Base-by-base conservation (phyloP, 2,113 vertebrate species). In the Enhydra lutris region DNA sequence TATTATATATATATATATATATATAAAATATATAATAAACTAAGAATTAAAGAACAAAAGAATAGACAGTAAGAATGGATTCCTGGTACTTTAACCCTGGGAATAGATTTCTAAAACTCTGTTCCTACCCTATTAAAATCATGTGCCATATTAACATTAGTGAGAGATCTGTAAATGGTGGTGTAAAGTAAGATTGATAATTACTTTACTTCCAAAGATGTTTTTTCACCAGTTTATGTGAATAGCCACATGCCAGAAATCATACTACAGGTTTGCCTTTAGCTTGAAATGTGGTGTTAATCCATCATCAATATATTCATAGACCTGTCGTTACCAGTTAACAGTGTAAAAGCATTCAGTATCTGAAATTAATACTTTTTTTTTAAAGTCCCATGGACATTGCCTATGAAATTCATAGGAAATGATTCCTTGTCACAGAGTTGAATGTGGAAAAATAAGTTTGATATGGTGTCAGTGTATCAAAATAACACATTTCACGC, bases 401-500 rank as follows among this genome's bases (percentile, higher is more conserved):
- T 89, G 29, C 50, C 81, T 88, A 34, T 81, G 81, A 97, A 94
- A 94, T 92, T 96, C 21, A 34, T 61, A 84, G 26, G 61, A 52
- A 96, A 89, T 81, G 91, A 85, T 50, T 97, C 59, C 91, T 96
- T 96, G 92, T 91, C 83, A 94, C 65, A 89, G 97, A 95, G n/a
- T 91, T 83, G 71, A 97, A 97, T 94, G 59, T 98, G 84, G 50
- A 96, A 97, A 73, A 52, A 96, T 93, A 96, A 94, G 21, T 65
- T 97, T 97, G 94, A 97, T 97, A 96, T 61, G 34, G 95, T 98
- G 73, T 97, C 82, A 0, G 50, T 98, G 94, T 91, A 95, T 97
- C 96, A 98, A 93, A 98, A 98, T 97, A 98, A 98, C 98, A 98
- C 97, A 96, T 98, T 97, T 91, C 89, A 97, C 84, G 78, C 94